phyloP scores from a whole-genome alignment of 2,113 vertebrate genomes.

The Reinhardtius hippoglossoides region DNA sequence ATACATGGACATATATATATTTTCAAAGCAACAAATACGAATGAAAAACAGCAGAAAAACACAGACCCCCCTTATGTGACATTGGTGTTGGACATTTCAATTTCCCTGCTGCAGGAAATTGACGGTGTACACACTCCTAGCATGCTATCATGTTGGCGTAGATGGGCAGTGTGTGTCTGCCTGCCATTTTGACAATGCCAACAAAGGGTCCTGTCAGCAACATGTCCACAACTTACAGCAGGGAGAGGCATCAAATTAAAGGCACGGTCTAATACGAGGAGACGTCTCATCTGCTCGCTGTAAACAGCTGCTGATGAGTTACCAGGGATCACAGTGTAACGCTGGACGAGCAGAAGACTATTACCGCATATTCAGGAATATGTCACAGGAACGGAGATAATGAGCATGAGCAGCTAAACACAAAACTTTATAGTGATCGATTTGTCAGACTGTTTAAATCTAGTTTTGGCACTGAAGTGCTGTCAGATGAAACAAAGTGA shows the following conservation, averaged over 20 bases:
- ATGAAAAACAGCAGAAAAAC: slow-evolving; percentile 3
- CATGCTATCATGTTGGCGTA: slow-evolving; percentile 16
- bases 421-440: slow-evolving; percentile 17
- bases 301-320: slow-evolving; percentile 29
- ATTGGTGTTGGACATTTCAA: slow-evolving; percentile 46
- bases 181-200: slow-evolving; percentile 43
- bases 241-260: slow-evolving; percentile 24
- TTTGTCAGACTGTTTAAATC: slow-evolving; percentile 1
- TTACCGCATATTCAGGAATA: too few relatives aligned
- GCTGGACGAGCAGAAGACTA: background rate
- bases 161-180: slow-evolving; percentile 31
- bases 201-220: slow-evolving; percentile 54
- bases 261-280: background rate
- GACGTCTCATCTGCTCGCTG: background rate
- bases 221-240: slow-evolving; percentile 20
- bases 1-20: background rate
- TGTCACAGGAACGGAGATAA: background rate
- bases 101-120: slow-evolving; percentile 21
- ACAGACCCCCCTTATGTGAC: slow-evolving; percentile 9
- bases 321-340: background rate
- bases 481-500: background rate
- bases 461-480: background rate
- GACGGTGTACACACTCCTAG: background rate
- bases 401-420: slow-evolving; percentile 4
- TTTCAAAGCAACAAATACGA: slow-evolving; percentile 14